Percentiles rank a stretch among this genome's conserved stretches.
Evolutionary conservation across 2,113 vertebrate genomes (phyloP).

Genomic region (Onychostoma macrolepis): DNA sequence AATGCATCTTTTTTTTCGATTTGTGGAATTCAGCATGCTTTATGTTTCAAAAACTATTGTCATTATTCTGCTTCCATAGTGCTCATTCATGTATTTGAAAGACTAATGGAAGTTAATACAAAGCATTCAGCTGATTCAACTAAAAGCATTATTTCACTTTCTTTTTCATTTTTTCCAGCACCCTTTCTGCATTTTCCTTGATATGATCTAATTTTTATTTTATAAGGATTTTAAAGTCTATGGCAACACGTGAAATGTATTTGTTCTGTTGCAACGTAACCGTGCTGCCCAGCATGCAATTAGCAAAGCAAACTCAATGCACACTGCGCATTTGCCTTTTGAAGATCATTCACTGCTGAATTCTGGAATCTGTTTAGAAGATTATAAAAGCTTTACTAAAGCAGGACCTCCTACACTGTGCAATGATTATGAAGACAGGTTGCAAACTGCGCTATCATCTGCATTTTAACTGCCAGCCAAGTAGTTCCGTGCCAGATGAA

Average conservation of each 20-base stretch:
- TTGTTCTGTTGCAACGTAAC: background rate
- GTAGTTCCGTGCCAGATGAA: constrained; percentile 54
- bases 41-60: no score
- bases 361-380: constrained; percentile 29
- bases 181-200: background rate
- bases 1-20: no score
- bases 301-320: constrained; percentile 17
- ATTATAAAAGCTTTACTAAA: constrained; percentile 40
- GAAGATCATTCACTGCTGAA: constrained; percentile 32
- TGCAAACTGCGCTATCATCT: constrained; percentile 61
- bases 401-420: constrained; percentile 49
- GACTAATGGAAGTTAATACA: background rate
- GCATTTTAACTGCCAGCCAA: constrained; percentile 55
- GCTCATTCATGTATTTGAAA: background rate
- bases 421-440: constrained; percentile 55
- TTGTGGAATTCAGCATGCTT: no score
- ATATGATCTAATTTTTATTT: background rate
- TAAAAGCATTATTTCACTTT: constrained; percentile 4
- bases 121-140: constrained; percentile 5
- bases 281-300: constrained; percentile 16
- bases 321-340: constrained; percentile 22
- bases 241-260: background rate
- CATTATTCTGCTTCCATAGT: no score
- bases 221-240: background rate
- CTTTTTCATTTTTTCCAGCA: background rate